Conservation (phyloP, 2,113 vertebrate species). For the Psittacula cyanocephala region DNA sequence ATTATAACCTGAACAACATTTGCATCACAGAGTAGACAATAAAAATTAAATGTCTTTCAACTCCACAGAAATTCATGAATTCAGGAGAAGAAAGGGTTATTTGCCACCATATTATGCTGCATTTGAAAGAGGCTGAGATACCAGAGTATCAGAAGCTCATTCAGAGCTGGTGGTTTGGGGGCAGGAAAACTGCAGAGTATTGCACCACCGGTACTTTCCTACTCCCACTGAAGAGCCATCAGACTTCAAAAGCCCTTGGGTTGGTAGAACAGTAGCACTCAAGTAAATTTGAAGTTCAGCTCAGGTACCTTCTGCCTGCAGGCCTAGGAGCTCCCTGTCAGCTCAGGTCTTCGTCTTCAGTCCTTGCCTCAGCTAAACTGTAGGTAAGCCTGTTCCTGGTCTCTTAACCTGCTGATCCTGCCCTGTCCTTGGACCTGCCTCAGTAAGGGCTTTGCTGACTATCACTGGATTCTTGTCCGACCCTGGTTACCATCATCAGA, state of each 20-base stretch:
- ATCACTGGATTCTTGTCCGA: neutral
- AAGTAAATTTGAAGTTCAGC: neutral
- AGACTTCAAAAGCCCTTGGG: neutral
- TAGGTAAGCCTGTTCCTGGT: neutral
- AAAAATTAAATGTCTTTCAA: neutral
- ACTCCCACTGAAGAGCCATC: neutral
- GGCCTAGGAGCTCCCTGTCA: neutral
- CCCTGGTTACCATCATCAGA: neutral
- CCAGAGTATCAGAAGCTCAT: neutral
- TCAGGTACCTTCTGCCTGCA: neutral
- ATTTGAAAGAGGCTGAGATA: neutral
- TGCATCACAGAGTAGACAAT: neutral
- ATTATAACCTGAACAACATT: neutral
- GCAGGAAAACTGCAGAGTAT: neutral
- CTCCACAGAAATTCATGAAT: neutral
- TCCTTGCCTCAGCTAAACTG: neutral
- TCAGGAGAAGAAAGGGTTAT: neutral
- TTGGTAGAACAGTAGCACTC: neutral
- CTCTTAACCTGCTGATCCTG: neutral
- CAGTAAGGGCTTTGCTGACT: neutral
- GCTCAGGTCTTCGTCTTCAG: neutral
- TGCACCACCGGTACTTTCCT: neutral
- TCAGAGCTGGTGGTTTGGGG: neutral
- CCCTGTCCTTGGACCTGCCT: neutral
- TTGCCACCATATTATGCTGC: neutral